These are phyloP conservation scores for Argynnis bischoffii DNA, from an alignment of 2,888 invertebrate species.

Conservation along the genomic window DNA sequence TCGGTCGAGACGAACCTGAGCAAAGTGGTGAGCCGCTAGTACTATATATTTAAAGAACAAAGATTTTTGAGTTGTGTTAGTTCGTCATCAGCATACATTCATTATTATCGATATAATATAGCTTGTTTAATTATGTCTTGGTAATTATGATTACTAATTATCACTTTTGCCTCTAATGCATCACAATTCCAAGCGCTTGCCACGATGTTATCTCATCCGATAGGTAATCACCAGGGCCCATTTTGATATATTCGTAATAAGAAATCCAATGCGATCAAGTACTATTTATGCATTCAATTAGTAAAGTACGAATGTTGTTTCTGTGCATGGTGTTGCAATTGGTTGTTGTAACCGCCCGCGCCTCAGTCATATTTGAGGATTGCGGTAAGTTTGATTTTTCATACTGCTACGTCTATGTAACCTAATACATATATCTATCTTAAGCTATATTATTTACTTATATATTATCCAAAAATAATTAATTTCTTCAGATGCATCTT, in stretches of 20 bases:
- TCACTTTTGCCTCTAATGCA: constrained; percentile 36
- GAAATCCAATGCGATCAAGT: constrained; percentile 31
- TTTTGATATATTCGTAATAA: constrained; percentile 37
- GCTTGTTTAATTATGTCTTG: constrained; percentile 5
- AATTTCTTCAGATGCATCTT: too few species aligned
- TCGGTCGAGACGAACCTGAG: too few species aligned
- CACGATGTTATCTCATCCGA: constrained; percentile 58
- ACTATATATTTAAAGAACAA: too few species aligned
- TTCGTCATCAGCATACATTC: too few species aligned
- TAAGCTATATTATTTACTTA: too few species aligned
- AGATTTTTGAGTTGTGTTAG: too few species aligned
- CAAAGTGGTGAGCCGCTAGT: too few species aligned
- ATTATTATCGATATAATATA: constrained; percentile 1
- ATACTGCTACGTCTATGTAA: constrained; percentile 1
- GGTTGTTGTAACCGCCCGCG: constrained; percentile 44
- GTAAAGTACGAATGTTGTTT: constrained; percentile 49
- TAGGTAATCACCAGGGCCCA: constrained; percentile 47
- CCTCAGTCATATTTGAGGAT: constrained; percentile 64
- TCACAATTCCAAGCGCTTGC: constrained; percentile 46
- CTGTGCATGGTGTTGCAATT: constrained; percentile 47
- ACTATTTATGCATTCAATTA: constrained; percentile 37
- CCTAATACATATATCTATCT: neutral
- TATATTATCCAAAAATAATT: neutral
- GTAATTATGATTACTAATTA: constrained; percentile 28
- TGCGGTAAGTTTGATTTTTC: constrained; percentile 58